A percentile compares a stretch with the other conserved stretches of the same genome.
These are phyloP conservation scores for Sinopyrophorus schimmeli DNA, from an alignment of 2,888 invertebrate genomes.

Conservation along the genomic window DNA sequence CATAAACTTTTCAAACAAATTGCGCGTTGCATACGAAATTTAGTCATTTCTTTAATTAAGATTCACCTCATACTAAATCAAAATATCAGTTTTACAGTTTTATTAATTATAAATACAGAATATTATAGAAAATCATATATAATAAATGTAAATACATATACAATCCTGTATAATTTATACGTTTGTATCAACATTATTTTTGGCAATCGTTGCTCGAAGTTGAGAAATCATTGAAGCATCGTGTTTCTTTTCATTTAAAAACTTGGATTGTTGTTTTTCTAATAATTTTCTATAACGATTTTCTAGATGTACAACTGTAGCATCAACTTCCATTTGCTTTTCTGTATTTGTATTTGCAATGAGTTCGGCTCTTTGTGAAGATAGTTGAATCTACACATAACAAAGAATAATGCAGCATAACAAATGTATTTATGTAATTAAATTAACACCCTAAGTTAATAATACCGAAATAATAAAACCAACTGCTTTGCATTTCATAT, in stretches of 20 bases:
- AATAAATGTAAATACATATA: too few relatives aligned
- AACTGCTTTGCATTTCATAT: too few relatives aligned
- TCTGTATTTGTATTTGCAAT: slow-evolving; percentile 21
- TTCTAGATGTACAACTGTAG: slow-evolving; percentile 32
- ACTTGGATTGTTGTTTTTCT: slow-evolving; percentile 31
- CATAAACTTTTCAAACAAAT: too few relatives aligned
- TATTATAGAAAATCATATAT: too few relatives aligned
- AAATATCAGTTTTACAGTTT: too few relatives aligned
- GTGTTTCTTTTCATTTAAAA: slow-evolving; percentile 28
- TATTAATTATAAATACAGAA: too few relatives aligned
- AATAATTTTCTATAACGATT: slow-evolving; percentile 34
- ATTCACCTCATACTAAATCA: too few relatives aligned
- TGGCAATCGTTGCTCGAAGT: slow-evolving; percentile 8
- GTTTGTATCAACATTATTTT: slow-evolving; percentile 8
- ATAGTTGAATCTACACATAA: slow-evolving; percentile 26
- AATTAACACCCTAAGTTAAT: too few relatives aligned
- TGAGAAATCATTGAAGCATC: slow-evolving; percentile 28
- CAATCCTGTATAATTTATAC: too few relatives aligned
- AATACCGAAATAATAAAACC: too few relatives aligned
- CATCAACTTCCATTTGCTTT: slow-evolving; percentile 34
- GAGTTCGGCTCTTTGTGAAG: slow-evolving; percentile 33
- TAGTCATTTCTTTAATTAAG: too few relatives aligned
- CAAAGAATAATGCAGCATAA: not conserved
- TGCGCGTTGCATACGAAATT: too few relatives aligned
- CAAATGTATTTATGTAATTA: not conserved